Percentiles rank a stretch among this genome's conserved stretches.
Conservation (phyloP, 2,888 invertebrate genomes). For the Venustoraphidia nigricollis region DNA sequence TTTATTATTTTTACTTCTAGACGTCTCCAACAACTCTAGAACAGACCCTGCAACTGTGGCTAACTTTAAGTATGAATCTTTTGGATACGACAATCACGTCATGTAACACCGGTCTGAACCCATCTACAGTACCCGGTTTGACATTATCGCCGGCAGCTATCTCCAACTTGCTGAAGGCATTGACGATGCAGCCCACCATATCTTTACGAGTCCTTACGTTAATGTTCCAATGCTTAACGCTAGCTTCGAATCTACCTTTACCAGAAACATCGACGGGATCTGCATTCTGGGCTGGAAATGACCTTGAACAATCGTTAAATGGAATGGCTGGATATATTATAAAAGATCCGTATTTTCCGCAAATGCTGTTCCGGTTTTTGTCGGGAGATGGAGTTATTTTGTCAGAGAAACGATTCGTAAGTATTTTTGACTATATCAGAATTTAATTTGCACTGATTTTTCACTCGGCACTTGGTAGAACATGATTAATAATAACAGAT, state of each 20-base stretch:
- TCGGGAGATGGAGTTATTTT: conserved; percentile 44
- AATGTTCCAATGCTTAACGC: conserved; percentile 58
- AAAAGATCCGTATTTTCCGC: conserved; percentile 48
- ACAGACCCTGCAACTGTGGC: conserved; percentile 71
- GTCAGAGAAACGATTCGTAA: conserved; percentile 35
- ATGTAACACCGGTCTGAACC: conserved; percentile 34
- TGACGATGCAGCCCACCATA: conserved; percentile 50
- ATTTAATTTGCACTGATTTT: too few species aligned
- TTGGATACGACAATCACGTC: conserved; percentile 15
- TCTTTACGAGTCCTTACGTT: conserved; percentile 66
- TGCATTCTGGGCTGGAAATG: conserved; percentile 11
- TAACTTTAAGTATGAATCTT: conserved; percentile 38
- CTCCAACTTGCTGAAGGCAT: conserved; percentile 45
- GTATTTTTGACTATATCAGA: too few species aligned
- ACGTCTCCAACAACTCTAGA: conserved; percentile 65
- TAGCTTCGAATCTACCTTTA: conserved; percentile 48
- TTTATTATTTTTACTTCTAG: conserved; percentile 22
- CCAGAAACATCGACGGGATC: conserved; percentile 9
- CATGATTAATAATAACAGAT: too few species aligned
- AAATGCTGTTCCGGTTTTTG: conserved; percentile 47
- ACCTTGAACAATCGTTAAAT: conserved; percentile 21
- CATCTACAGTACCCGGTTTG: conserved; percentile 43
- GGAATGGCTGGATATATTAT: conserved; percentile 48
- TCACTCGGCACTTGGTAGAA: too few species aligned
- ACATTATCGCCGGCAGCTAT: conserved; percentile 48